These are phyloP conservation scores for Cyanoderma ruficeps DNA, from an alignment of 2,113 vertebrate genomes.

Conservation along the genomic window DNA sequence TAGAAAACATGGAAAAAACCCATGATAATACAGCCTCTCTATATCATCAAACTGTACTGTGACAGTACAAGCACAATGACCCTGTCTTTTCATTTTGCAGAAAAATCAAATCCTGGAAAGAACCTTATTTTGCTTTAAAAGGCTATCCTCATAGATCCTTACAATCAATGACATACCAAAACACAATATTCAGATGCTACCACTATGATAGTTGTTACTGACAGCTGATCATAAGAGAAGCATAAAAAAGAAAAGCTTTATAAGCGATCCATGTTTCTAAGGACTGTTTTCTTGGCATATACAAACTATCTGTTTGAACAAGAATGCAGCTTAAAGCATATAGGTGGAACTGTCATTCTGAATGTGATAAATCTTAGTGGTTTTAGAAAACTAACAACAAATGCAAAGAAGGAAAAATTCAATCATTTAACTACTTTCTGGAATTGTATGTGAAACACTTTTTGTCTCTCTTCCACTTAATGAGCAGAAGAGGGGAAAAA, in stretches of 20 bases:
- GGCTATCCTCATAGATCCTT: not conserved
- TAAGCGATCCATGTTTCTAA: not conserved
- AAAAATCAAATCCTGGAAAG: not conserved
- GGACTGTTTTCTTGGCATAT: not conserved
- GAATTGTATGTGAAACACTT: not conserved
- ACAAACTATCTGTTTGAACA: not conserved
- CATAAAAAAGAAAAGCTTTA: not conserved
- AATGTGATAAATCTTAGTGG: not conserved
- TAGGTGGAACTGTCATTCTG: not conserved
- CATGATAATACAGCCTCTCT: not conserved
- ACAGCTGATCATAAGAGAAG: not conserved
- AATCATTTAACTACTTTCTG: not conserved
- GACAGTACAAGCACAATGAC: not conserved
- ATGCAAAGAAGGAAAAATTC: not conserved
- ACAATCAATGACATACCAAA: not conserved
- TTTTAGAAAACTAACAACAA: not conserved
- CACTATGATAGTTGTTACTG: not conserved
- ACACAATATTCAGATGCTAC: not conserved
- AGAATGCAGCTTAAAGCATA: not conserved
- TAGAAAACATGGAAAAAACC: not conserved
- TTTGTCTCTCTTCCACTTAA: not conserved
- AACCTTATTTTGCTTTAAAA: not conserved
- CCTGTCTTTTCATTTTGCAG: not conserved
- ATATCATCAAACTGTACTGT: not conserved
- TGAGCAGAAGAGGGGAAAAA: not conserved